Percentiles rank a stretch among this genome's conserved stretches.
These are phyloP conservation scores for Brachymystax lenok DNA, from an alignment of 2,797 vertebrate genomes.

Conservation along the genomic window DNA sequence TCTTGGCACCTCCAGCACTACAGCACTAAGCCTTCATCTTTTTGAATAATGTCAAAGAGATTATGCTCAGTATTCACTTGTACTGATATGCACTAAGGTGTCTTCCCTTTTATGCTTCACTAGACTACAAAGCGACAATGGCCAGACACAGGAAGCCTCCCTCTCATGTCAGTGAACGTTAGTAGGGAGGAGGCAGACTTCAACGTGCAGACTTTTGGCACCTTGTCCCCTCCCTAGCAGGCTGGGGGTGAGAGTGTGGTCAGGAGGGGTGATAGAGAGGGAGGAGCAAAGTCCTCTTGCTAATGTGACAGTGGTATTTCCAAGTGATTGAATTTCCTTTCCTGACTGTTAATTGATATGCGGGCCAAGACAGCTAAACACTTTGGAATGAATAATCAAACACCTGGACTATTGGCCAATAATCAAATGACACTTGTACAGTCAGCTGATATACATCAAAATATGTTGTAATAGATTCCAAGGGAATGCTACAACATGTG, in stretches of 20 bases:
- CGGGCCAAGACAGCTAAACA: background rate
- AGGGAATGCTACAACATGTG: background rate
- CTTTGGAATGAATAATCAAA: background rate
- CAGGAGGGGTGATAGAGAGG: constrained; percentile 3
- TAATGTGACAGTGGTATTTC: constrained; percentile 71
- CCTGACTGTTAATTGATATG: background rate
- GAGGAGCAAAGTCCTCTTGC: constrained; percentile 66
- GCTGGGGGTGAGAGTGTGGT: background rate
- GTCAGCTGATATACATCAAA: background rate
- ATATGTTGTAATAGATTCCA: background rate
- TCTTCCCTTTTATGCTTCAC: background rate
- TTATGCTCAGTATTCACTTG: background rate
- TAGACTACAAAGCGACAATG: background rate
- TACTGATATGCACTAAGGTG: background rate
- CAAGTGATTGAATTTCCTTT: constrained; percentile 67
- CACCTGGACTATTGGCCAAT: background rate
- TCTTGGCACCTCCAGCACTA: background rate
- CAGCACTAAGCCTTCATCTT: background rate
- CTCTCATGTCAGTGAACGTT: background rate
- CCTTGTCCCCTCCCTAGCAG: background rate
- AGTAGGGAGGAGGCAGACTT: background rate
- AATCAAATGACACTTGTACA: background rate
- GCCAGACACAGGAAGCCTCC: constrained; percentile 2
- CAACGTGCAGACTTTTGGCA: background rate
- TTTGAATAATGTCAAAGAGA: background rate